These are phyloP conservation scores for Rhynchomys soricoides DNA, from an alignment of 2,113 vertebrate genomes.

Conservation along the genomic window DNA sequence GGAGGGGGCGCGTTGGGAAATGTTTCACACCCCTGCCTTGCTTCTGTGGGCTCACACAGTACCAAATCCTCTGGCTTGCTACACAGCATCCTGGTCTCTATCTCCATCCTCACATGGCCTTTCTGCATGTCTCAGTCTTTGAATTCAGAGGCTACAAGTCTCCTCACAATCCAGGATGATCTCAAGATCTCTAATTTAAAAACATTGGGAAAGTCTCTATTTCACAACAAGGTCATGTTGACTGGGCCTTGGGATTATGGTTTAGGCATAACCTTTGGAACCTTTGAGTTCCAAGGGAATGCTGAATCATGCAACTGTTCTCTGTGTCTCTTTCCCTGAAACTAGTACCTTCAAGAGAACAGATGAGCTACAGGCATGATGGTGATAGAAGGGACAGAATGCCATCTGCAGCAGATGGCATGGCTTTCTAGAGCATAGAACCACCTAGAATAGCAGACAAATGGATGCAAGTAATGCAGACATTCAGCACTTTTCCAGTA, in stretches of 20 bases:
- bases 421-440: conserved; percentile 6
- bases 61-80: background rate
- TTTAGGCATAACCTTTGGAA: background rate
- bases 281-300: background rate
- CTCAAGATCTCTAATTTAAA: background rate
- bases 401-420: background rate
- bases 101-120: background rate
- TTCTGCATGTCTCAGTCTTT: background rate
- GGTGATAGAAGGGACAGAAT: background rate
- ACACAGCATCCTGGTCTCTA: background rate
- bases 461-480: conserved; percentile 28
- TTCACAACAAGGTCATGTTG: background rate
- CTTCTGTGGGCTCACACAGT: background rate
- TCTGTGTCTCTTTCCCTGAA: background rate
- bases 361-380: background rate
- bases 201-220: background rate
- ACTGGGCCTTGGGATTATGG: background rate
- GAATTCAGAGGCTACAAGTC: background rate
- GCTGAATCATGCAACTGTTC: background rate
- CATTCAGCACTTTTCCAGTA: conserved; percentile 34
- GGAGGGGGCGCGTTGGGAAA: background rate
- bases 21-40: background rate
- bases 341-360: background rate
- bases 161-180: background rate
- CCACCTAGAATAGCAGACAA: background rate